Conservation (phyloP, 2,113 vertebrate species). For the Siniperca chuatsi region DNA sequence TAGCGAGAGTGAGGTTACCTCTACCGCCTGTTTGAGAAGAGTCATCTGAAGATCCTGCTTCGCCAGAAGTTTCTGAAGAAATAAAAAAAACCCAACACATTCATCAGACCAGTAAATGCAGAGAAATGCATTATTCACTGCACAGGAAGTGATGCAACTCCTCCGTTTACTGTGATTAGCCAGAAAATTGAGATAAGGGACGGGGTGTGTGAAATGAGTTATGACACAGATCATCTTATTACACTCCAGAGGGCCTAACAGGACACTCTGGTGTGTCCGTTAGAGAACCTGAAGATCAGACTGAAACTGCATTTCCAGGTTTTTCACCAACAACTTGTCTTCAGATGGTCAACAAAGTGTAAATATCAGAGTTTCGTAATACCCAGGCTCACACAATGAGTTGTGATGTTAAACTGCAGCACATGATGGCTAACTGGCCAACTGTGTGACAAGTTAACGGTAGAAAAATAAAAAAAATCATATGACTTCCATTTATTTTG, state of each 20-base stretch:
- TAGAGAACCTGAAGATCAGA: background rate
- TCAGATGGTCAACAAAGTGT: background rate
- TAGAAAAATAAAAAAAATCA: no score
- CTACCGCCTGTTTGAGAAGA: slow-evolving; percentile 96
- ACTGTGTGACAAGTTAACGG: no score
- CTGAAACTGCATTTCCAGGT: background rate
- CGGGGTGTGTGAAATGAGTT: background rate
- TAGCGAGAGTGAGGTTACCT: slow-evolving; percentile 81
- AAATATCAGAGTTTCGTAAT: no score
- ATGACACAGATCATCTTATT: background rate
- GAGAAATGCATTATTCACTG: background rate
- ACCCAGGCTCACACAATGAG: no score
- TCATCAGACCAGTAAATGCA: background rate
- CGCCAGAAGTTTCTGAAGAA: slow-evolving; percentile 89
- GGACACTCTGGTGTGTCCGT: background rate
- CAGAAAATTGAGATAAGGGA: background rate
- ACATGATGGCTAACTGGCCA: no score
- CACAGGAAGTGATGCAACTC: slow-evolving; percentile 1
- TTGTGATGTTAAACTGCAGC: no score
- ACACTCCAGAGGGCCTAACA: background rate
- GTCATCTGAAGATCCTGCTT: slow-evolving; percentile 96
- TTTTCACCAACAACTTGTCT: background rate
- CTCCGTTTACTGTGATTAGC: background rate
- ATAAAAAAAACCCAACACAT: background rate
- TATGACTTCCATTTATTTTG: no score